Base-by-base conservation (phyloP, 2,888 invertebrate species). In the Ormyrus thymus region DNA sequence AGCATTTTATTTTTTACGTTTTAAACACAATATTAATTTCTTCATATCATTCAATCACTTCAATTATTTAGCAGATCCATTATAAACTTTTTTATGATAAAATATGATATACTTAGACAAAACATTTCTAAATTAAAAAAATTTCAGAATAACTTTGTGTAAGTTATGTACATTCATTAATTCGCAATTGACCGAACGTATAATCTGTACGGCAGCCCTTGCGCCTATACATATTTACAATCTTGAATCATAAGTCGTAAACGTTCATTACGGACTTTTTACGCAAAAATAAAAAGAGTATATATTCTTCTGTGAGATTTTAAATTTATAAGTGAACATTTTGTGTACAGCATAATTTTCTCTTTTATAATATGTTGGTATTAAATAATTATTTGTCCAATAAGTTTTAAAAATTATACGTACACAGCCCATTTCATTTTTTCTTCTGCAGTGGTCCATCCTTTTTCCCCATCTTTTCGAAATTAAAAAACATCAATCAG, bases 141-240 rank as follows among this genome's bases (percentile, higher is more conserved):
- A 55, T 55, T 71, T 80, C 68, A 64, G 71, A 73, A 79, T 76
- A 81, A 73, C 78, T 75, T 70, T 72, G 61, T 76, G 81, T 72
- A 76, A 79, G 71, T 79, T 81, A 79, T 81, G 72, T 81, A 81
- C 81, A 66, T 73, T 56, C 59, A 55, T 79, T 74, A 76, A 74
- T 79, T 79, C 64, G 76, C 79, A 79, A 74, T 74, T 72, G 77
- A 77, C 79, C 81, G 48, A 74, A 64, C 53, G 15, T 77, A 78
- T 61, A 75, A 64, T 75, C 46, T 79, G 71, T 48, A 48, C 58
- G 53, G 62, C 51, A 69, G 73, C 51, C 66, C 53, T 71, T 79
- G 65, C 74, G 77, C 76, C 81, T 81, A 81, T 81, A 81, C 81
- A 81, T 81, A 81, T 81, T 79, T 81, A 81, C 81, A 81, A 81